These are phyloP conservation scores for Drosophila gaucha DNA, from an alignment of 2,888 invertebrate genomes.

Conservation along the genomic window DNA sequence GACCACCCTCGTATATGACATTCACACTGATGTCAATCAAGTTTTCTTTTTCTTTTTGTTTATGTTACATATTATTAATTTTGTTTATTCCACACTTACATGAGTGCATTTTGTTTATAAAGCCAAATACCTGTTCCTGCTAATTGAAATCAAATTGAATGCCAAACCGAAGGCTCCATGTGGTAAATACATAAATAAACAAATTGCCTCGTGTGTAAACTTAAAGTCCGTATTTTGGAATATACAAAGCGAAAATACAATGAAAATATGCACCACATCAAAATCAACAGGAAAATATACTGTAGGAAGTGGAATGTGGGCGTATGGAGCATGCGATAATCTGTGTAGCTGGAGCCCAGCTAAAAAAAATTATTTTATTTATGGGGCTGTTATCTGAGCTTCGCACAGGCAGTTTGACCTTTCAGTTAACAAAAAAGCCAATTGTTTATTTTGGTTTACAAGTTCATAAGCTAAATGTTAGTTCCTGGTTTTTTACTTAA, in stretches of 20 bases:
- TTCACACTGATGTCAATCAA: background rate
- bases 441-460: background rate
- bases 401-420: constrained; percentile 13
- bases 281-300: constrained; percentile 15
- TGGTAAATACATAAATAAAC: constrained; percentile 55
- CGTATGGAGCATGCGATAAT: constrained; percentile 1
- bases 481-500: constrained; percentile 3
- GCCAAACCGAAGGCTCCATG: constrained; percentile 8
- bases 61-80: too few relatives aligned
- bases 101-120: constrained; percentile 8
- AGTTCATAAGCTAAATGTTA: background rate
- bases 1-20: background rate
- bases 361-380: background rate
- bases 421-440: background rate
- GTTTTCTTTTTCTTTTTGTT: too few relatives aligned
- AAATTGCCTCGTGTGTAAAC: constrained; percentile 16
- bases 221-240: constrained; percentile 11
- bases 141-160: constrained; percentile 33
- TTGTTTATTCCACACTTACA: too few relatives aligned
- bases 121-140: constrained; percentile 20
- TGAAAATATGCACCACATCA: too few relatives aligned
- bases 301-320: constrained; percentile 12
- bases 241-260: constrained; percentile 21
- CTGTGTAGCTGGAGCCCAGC: background rate
- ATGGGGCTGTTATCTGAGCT: constrained; percentile 35